Conservation (phyloP, 2,797 vertebrate species). For the Pantherophis alleghaniensis region DNA sequence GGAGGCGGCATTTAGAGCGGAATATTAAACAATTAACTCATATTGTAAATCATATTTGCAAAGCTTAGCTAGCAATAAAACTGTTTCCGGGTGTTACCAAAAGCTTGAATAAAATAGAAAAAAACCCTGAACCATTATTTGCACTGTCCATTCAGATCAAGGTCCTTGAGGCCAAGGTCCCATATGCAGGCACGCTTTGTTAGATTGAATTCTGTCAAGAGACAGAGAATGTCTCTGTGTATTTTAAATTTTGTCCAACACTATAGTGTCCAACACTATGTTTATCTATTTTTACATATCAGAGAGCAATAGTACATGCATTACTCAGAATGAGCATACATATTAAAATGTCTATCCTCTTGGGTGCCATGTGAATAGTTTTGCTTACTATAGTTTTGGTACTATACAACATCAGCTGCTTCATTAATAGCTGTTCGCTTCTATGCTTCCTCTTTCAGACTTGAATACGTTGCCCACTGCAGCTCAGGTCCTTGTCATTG, state of each 20-base stretch:
- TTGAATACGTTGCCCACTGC: conserved; percentile 79
- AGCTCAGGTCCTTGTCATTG: conserved; percentile 88
- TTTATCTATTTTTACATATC: neutral
- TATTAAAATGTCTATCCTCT: neutral
- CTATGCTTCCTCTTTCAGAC: conserved; percentile 71
- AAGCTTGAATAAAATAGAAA: neutral
- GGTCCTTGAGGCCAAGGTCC: neutral
- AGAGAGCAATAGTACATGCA: neutral
- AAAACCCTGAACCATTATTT: neutral
- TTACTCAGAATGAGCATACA: neutral
- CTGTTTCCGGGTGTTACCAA: neutral
- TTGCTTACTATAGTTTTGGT: neutral
- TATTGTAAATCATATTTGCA: neutral
- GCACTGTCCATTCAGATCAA: neutral
- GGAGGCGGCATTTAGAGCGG: neutral
- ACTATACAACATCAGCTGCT: neutral
- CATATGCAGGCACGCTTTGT: neutral
- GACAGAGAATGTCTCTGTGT: neutral
- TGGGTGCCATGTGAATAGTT: neutral
- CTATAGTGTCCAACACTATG: no score
- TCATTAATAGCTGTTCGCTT: conserved; percentile 20
- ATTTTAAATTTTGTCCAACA: neutral
- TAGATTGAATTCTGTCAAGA: neutral
- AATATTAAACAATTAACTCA: neutral
- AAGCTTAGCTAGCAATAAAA: neutral